These are phyloP conservation scores for Galeopsomyia nigrocyanea DNA, from an alignment of 2,888 invertebrate genomes.

Conservation along the genomic window DNA sequence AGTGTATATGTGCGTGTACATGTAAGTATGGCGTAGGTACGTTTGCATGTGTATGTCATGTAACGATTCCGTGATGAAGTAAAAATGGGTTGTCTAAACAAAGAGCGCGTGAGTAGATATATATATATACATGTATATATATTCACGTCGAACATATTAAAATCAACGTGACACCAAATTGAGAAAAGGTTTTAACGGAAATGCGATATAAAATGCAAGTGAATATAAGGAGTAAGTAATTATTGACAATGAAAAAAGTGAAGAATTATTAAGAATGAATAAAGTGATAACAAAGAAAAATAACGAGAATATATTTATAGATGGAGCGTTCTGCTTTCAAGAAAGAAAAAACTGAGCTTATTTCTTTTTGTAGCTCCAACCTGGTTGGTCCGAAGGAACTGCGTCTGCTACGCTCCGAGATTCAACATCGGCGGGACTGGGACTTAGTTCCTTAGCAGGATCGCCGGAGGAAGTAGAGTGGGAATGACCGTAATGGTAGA, in stretches of 20 bases:
- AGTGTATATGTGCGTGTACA: not conserved
- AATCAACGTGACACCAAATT: constrained; percentile 40
- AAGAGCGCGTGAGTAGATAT: constrained; percentile 44
- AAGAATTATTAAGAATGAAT: constrained; percentile 30
- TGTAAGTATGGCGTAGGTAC: constrained; percentile 17
- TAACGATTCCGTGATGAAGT: constrained; percentile 34
- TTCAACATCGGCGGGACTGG: constrained; percentile 69
- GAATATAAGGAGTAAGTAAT: constrained; percentile 21
- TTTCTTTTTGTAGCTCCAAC: constrained; percentile 70
- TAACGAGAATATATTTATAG: constrained; percentile 24
- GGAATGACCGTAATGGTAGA: constrained; percentile 95
- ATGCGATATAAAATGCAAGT: no score
- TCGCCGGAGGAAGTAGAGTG: constrained; percentile 74
- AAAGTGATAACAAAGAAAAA: constrained; percentile 32
- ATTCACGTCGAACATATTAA: constrained; percentile 39
- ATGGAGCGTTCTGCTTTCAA: constrained; percentile 58
- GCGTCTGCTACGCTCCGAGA: constrained; percentile 69
- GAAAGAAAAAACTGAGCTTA: constrained; percentile 71
- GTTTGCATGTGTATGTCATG: constrained; percentile 29
- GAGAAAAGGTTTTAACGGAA: constrained; percentile 4
- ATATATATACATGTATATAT: constrained; percentile 36
- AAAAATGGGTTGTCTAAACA: constrained; percentile 44
- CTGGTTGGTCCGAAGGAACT: constrained; percentile 70
- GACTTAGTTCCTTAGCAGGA: constrained; percentile 70
- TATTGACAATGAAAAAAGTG: constrained; percentile 36